phyloP scores from a whole-genome alignment of 2,888 invertebrate species.

The Pristionchus entomophagus region DNA sequence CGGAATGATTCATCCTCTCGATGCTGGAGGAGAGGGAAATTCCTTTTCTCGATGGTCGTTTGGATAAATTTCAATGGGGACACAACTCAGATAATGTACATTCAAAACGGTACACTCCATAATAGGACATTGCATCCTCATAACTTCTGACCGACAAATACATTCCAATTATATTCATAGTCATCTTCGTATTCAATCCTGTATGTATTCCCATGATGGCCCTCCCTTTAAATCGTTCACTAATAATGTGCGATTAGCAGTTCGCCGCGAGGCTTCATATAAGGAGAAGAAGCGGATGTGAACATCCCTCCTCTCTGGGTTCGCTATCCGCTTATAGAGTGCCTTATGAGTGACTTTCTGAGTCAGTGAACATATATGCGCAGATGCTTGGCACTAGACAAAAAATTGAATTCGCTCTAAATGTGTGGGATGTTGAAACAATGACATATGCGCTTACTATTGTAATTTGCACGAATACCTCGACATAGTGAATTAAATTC shows the following conservation, averaged over 20 bases:
- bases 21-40: neutral
- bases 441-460: too few species aligned
- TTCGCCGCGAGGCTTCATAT: neutral
- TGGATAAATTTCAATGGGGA: neutral
- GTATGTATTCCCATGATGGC: neutral
- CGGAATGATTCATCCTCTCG: too few species aligned
- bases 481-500: too few species aligned
- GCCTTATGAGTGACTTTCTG: too few species aligned
- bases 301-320: too few species aligned
- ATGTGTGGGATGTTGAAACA: too few species aligned
- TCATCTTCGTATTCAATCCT: neutral
- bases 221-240: neutral
- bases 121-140: neutral
- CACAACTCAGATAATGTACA: neutral
- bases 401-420: too few species aligned
- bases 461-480: too few species aligned
- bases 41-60: neutral
- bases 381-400: too few species aligned
- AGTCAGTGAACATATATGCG: too few species aligned
- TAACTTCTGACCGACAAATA: neutral
- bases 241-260: neutral
- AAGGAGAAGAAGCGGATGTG: neutral
- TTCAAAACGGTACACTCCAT: neutral
- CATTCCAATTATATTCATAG: neutral
- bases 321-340: too few species aligned